Percentiles rank a stretch among this genome's conserved stretches.
These are phyloP conservation scores for Larimichthys crocea DNA, from an alignment of 2,113 vertebrate species.

Conservation along the genomic window DNA sequence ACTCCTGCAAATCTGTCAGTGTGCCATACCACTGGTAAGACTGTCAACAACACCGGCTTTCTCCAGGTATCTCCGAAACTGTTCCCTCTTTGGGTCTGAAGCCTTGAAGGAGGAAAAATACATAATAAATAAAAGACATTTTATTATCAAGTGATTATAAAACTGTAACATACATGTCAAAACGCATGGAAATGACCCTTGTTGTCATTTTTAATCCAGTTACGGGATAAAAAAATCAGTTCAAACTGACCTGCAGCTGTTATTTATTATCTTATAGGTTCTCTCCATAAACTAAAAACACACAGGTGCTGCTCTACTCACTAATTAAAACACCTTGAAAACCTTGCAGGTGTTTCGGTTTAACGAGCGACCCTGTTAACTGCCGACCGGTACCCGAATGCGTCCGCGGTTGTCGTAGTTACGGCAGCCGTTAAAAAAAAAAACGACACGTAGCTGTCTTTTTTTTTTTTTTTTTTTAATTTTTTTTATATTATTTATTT, in stretches of 20 bases:
- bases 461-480: too few species aligned
- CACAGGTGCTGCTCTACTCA: not conserved
- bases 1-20: too few species aligned
- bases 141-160: not conserved
- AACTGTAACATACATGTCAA: not conserved
- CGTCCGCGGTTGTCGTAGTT: too few species aligned
- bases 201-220: too few species aligned
- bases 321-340: not conserved
- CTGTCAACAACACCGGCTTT: slow-evolving; percentile 93
- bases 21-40: slow-evolving; percentile 91
- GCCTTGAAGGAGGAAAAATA: slow-evolving; percentile 75
- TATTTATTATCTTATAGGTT: not conserved
- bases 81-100: slow-evolving; percentile 91
- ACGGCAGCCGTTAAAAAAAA: too few species aligned
- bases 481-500: too few species aligned
- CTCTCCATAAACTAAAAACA: not conserved
- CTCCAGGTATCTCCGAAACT: slow-evolving; percentile 96
- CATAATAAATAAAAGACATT: not conserved
- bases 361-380: too few species aligned
- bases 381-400: too few species aligned
- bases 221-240: too few species aligned
- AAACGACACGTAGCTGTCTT: too few species aligned
- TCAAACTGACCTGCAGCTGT: too few species aligned
- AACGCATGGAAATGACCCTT: not conserved
- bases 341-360: too few species aligned